Conservation (phyloP, 1,140 invertebrate genomes). For the Capitella teleta region DNA sequence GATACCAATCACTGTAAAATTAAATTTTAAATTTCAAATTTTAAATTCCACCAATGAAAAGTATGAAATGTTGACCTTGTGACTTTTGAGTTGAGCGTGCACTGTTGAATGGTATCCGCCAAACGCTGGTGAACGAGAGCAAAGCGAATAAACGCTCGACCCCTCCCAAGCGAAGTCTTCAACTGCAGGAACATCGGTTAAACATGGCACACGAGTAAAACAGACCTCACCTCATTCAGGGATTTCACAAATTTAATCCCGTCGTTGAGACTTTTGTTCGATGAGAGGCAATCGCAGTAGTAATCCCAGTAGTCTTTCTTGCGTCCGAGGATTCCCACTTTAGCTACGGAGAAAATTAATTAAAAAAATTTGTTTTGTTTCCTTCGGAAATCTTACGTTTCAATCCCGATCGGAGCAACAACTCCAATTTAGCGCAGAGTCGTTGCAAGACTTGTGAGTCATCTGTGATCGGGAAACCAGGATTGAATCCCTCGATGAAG, state of each 20-base stretch:
- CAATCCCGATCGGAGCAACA: constrained; percentile 32
- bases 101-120: constrained; percentile 42
- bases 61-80: constrained; percentile 38
- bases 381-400: constrained; percentile 26
- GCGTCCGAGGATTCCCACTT: constrained; percentile 30
- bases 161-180: constrained; percentile 40
- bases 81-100: constrained; percentile 30
- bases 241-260: constrained; percentile 42
- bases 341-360: constrained; percentile 20
- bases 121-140: constrained; percentile 42
- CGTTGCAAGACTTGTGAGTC: constrained; percentile 37
- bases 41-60: too few relatives aligned
- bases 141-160: constrained; percentile 42
- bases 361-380: background rate
- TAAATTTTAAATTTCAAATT: too few relatives aligned
- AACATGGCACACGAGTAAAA: too few relatives aligned
- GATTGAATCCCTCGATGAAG: constrained; percentile 30
- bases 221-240: constrained; percentile 39
- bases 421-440: constrained; percentile 42
- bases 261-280: constrained; percentile 35
- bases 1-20: constrained; percentile 27
- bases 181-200: constrained; percentile 37
- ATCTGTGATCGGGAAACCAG: constrained; percentile 33
- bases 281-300: constrained; percentile 34
- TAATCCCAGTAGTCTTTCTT: constrained; percentile 44